Conservation (phyloP, 2,113 vertebrate species). For the Pongo pygmaeus region DNA sequence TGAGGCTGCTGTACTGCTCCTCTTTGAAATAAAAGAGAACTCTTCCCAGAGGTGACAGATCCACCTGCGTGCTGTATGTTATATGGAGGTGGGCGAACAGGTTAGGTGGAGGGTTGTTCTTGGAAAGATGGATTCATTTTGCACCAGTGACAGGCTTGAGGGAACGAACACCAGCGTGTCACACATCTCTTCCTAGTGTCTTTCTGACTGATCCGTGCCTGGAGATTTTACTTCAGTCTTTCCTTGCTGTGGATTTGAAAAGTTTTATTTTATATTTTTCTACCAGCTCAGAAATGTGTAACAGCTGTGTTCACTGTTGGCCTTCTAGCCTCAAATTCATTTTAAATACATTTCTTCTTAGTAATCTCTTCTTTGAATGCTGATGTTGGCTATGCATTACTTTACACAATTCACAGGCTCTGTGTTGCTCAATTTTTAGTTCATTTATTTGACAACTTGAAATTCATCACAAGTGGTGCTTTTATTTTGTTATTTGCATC, state of each 20-base stretch:
- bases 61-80: rapidly evolving
- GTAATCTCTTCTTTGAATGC: slow-evolving; percentile 55
- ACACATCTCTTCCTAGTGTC: not conserved
- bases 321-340: slow-evolving; percentile 40
- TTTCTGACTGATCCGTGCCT: not conserved
- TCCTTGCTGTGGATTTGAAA: not conserved
- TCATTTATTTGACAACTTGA: slow-evolving; percentile 70
- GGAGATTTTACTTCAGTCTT: not conserved
- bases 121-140: not conserved
- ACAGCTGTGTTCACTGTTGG: slow-evolving; percentile 35
- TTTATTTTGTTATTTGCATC: slow-evolving; percentile 66
- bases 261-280: not conserved
- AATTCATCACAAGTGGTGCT: slow-evolving; percentile 55
- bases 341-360: slow-evolving; percentile 48
- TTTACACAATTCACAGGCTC: slow-evolving; percentile 11
- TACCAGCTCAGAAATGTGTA: not conserved
- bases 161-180: no score
- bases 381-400: not conserved
- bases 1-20: not conserved
- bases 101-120: no score
- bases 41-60: not conserved
- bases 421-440: slow-evolving; percentile 43
- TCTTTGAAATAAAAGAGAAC: not conserved
- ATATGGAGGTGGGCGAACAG: rapidly evolving
- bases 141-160: not conserved